Evolutionary conservation across 2,888 invertebrate genomes (phyloP).

Genomic region (Platerodrilus igneus): DNA sequence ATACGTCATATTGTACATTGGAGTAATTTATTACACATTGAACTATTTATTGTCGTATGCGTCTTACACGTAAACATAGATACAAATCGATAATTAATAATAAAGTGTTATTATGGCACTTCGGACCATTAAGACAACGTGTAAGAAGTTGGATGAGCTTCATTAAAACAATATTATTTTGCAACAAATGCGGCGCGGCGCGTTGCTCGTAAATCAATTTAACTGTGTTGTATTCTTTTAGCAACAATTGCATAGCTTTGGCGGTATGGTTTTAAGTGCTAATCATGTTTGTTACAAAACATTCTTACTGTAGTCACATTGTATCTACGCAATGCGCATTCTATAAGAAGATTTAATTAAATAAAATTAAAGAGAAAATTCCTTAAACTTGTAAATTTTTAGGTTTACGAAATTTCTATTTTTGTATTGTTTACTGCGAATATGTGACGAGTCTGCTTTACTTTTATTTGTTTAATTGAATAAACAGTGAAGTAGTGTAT

Average conservation of each 20-base stretch:
- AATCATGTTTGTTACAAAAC: too few species aligned
- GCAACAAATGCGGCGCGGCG: constrained; percentile 21
- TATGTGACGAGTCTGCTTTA: too few species aligned
- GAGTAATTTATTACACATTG: constrained; percentile 17
- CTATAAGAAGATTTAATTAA: too few species aligned
- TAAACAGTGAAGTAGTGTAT: too few species aligned
- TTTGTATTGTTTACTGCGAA: too few species aligned
- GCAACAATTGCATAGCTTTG: constrained; percentile 17
- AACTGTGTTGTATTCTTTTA: constrained; percentile 21
- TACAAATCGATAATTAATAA: constrained; percentile 22
- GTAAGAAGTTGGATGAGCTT: constrained; percentile 21
- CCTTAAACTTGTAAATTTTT: too few species aligned
- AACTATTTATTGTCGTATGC: constrained; percentile 15
- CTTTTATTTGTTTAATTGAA: too few species aligned
- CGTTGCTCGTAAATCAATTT: constrained; percentile 24
- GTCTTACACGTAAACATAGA: constrained; percentile 17
- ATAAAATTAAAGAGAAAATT: too few species aligned
- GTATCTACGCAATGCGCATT: too few species aligned
- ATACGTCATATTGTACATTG: constrained; percentile 16
- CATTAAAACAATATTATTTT: constrained; percentile 20
- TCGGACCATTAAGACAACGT: constrained; percentile 15
- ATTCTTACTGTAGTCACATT: too few species aligned
- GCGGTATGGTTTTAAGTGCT: constrained; percentile 15
- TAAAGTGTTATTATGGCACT: constrained; percentile 19
- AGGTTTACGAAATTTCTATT: too few species aligned